Base-by-base conservation (phyloP, 2,888 invertebrate genomes). In the Cetonia aurata region DNA sequence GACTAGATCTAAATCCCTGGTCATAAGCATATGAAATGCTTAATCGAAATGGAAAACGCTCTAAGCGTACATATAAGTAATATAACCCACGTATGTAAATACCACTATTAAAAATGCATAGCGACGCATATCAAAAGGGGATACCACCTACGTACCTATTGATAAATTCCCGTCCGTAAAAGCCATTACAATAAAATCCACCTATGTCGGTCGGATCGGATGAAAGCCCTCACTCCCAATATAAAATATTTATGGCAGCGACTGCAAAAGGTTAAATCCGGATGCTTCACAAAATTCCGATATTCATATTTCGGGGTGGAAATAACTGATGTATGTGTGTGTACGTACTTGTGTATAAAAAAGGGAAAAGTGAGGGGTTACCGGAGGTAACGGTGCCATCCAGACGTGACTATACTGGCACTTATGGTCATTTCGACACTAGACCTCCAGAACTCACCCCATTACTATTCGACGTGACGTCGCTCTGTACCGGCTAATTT, bases 171-270 rank as follows among this genome's bases (percentile, higher is more conserved):
- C 31, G 48, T 48, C 48, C 48, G 48, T 62, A 48, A 62, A n/a
- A 48, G 17, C 31, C 48, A 62, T 62, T 33, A 62, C 62, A 62
- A 62, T 62, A 48, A 50, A 62, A 62, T 33, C 37, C 48, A 17
- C 12, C 33, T 25, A 25, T 25, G 25, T 25, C 25, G 25, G 15
- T 25, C 48, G 33, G 8, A 33, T 31, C 53, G 17, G 17, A 44
- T 17, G 17, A 6, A 15, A 57, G 42, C 33, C 12, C 46, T 25
- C 46, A 31, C 62, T 62, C 48, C 48, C 62, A 33, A 33, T 31
- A 62, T 62, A 62, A 62, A 62, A 62, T 62, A 62, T 62, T 62
- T 62, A 62, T 62, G 46, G 31, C 46, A 13, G 62, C 33, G 48
- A 48, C 62, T 56, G 37, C 13, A 17, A 56, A 56, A 41, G 41